Percentiles rank a stretch among this genome's conserved stretches.
Evolutionary conservation across 2,888 invertebrate genomes (phyloP).

Genomic region (Drosophila mercatorum): DNA sequence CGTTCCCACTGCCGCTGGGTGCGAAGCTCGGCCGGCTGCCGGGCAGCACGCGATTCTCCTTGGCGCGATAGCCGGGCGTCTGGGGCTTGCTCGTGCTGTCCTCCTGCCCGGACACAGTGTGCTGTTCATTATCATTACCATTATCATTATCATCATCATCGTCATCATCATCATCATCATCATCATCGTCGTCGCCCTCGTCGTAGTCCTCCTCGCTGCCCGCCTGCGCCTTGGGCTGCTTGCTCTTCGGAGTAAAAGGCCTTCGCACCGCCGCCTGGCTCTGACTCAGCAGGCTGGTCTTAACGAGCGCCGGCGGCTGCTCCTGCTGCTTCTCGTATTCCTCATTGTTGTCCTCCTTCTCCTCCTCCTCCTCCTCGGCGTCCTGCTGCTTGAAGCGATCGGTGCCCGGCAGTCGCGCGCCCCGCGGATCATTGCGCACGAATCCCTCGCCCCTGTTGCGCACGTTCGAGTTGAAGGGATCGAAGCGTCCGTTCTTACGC

Average conservation of each 20-base stretch:
- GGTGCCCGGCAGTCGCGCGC: constrained; percentile 58
- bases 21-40: constrained; percentile 54
- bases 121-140: not conserved
- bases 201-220: constrained; percentile 48
- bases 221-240: not conserved
- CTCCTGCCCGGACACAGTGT: constrained; percentile 23
- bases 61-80: constrained; percentile 51
- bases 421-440: constrained; percentile 65
- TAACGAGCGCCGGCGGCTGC: constrained; percentile 41
- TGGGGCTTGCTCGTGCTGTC: constrained; percentile 36
- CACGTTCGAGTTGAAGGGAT: constrained; percentile 69
- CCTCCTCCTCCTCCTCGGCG: constrained; percentile 16
- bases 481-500: constrained; percentile 73
- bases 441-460: constrained; percentile 68
- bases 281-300: constrained; percentile 23
- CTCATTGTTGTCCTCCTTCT: constrained; percentile 31
- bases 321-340: constrained; percentile 52
- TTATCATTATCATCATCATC: constrained; percentile 18
- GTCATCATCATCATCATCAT: constrained; percentile 28
- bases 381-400: constrained; percentile 67
- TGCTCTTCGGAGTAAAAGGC: constrained; percentile 56
- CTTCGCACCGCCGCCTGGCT: constrained; percentile 34
- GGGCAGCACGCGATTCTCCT: constrained; percentile 64
- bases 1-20: constrained; percentile 33
- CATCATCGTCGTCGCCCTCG: constrained; percentile 44